These are phyloP conservation scores for Myiothlypis coronata DNA, from an alignment of 2,797 vertebrate genomes.

Conservation along the genomic window DNA sequence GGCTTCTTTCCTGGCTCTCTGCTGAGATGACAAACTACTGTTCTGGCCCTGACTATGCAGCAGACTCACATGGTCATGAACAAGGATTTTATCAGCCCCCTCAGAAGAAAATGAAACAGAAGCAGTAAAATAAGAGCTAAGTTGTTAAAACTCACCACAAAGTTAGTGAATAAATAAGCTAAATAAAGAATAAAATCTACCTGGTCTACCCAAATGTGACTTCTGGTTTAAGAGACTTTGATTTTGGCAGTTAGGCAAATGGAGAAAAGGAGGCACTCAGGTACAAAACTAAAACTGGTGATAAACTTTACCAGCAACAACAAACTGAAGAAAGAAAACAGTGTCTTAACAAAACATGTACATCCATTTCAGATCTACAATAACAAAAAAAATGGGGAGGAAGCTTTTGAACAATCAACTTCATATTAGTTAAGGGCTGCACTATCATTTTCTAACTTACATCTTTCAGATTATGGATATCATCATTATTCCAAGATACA, in stretches of 20 bases:
- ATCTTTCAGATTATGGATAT: neutral
- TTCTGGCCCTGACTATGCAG: neutral
- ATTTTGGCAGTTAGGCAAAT: neutral
- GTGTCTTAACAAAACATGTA: neutral
- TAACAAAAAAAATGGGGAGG: neutral
- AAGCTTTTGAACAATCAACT: neutral
- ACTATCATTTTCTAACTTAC: neutral
- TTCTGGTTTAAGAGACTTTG: neutral
- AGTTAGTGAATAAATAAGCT: neutral
- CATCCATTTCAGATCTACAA: neutral
- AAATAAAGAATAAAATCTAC: neutral
- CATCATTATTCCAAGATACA: neutral
- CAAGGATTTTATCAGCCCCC: neutral
- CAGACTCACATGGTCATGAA: accelerated
- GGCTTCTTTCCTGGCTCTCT: neutral
- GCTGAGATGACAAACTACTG: neutral
- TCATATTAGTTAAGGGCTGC: neutral
- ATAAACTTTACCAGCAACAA: neutral
- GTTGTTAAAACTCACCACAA: neutral
- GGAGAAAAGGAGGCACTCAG: neutral
- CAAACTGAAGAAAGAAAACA: neutral
- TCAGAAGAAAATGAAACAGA: neutral
- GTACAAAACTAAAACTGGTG: neutral
- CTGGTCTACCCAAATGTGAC: neutral
- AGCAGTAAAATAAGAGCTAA: neutral